Conservation (phyloP, 1,140 invertebrate genomes). For the Aphelenchoides besseyi region DNA sequence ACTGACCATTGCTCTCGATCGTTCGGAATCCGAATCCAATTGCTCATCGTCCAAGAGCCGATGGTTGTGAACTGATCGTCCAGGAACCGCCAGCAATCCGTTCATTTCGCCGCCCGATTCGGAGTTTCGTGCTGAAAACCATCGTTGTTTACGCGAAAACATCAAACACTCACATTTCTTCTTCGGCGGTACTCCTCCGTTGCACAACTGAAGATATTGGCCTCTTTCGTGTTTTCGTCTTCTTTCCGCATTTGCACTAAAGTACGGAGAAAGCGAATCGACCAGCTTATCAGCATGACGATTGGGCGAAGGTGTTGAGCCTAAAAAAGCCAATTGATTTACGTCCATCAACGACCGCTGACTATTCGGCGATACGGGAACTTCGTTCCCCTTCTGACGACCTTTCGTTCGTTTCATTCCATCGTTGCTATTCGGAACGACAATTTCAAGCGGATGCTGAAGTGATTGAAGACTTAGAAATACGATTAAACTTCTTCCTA, state of each 20-base stretch:
- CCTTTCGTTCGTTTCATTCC: neutral
- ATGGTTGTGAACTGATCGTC: neutral
- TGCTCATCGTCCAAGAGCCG: neutral
- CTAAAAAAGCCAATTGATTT: conserved; percentile 8
- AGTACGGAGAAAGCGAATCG: conserved; percentile 43
- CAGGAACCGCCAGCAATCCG: neutral
- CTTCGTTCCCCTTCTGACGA: neutral
- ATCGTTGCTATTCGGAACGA: neutral
- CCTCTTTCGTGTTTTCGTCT: conserved; percentile 39
- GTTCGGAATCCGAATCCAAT: neutral
- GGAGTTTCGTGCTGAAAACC: neutral
- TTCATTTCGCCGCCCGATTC: neutral
- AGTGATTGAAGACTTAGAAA: neutral
- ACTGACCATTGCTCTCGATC: neutral
- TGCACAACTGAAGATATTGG: conserved; percentile 36
- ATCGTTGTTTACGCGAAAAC: neutral
- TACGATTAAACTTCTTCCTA: neutral
- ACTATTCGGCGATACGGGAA: neutral
- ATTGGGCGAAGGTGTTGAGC: conserved; percentile 36
- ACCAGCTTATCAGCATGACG: conserved; percentile 24
- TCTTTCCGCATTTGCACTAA: conserved; percentile 35
- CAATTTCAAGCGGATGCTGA: neutral
- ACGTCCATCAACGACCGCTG: neutral
- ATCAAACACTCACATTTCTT: conserved; percentile 10
- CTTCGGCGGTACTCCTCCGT: conserved; percentile 21